Evolutionary conservation across 1,140 invertebrate species (phyloP).

Genomic region (Philaenus spumarius): DNA sequence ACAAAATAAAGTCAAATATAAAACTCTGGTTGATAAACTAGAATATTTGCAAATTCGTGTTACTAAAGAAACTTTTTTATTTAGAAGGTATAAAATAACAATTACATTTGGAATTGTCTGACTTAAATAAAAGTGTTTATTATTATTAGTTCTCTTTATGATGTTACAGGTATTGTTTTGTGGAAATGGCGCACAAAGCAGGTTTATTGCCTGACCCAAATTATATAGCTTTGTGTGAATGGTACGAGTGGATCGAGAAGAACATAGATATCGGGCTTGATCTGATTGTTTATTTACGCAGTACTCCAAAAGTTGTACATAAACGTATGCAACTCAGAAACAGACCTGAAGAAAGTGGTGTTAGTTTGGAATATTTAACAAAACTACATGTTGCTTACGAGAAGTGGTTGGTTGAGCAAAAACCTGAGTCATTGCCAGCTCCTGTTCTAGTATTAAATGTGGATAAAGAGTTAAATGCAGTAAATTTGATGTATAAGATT

Average conservation of each 20-base stretch:
- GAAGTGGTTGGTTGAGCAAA: slow-evolving; percentile 22
- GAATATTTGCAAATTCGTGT: too few relatives aligned
- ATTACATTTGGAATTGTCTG: too few relatives aligned
- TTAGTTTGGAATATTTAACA: slow-evolving; percentile 41
- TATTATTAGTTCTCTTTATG: too few relatives aligned
- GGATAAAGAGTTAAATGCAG: slow-evolving; percentile 21
- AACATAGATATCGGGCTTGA: slow-evolving; percentile 44
- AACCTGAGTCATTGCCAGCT: slow-evolving; percentile 5
- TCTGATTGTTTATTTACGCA: slow-evolving; percentile 50
- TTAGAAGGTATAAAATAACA: too few relatives aligned
- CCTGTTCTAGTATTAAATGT: slow-evolving; percentile 26
- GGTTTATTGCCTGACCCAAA: slow-evolving; percentile 44
- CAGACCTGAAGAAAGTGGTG: slow-evolving; percentile 43
- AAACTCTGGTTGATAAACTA: too few relatives aligned
- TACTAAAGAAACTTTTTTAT: too few relatives aligned
- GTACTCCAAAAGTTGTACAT: slow-evolving; percentile 45
- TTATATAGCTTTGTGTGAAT: slow-evolving; percentile 45
- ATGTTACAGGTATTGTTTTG: slow-evolving; percentile 49
- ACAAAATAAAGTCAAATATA: too few relatives aligned
- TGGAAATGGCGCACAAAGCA: slow-evolving; percentile 46
- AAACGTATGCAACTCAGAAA: slow-evolving; percentile 44
- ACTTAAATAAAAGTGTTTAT: too few relatives aligned
- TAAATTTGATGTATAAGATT: slow-evolving; percentile 19
- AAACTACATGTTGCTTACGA: slow-evolving; percentile 38
- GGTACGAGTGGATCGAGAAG: slow-evolving; percentile 45